Evolutionary conservation across 1,140 invertebrate species (phyloP), one percentile per base, ranked within the genome.

Genomic region (Drosophila kepulauana): DNA sequence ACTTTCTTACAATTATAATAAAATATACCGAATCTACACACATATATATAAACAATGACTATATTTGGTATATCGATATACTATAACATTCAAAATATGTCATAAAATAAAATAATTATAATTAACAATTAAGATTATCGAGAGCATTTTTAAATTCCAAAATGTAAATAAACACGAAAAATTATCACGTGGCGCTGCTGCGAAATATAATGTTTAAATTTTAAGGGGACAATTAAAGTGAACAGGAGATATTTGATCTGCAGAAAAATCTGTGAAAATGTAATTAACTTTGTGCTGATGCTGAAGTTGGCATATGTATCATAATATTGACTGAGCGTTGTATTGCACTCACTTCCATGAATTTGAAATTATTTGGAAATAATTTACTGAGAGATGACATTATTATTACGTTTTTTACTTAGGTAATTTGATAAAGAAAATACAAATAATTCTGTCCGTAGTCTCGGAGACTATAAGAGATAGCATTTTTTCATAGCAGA

Each of bases 131-230:
- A 33, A 33, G 30, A 25, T 59, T 28, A n/a, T 28, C 20, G 41
- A 6, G 5, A 6, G 25, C 15, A 33, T 46, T 25, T 48, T n/a
- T 20, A 13, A n/a, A 51, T 20, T 51, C 48, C 20, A 51, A 28
- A 49, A 5, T 1, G 20, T 25, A 49, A 20, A 28, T 28, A 63
- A 51, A 48, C 66, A 5, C 11, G 33, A 41, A 5, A 66, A 35
- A 15, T 30, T 8, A 56, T 3, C 11, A n/a, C 49, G 20, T 6
- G n/a, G 35, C 25, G 13, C 25, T 72, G 49, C 25, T 33, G 13
- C 28, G 63, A 72, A 72, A 72, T 16, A 59, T 54, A 52, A 59
- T 45, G 51, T 59, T 6, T 7, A 52, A 28, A 28, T 52, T 25
- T 52, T 20, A 0, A 41, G n/a, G n/a, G 15, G 11, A 38, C 16